Evolutionary conservation across 2,888 invertebrate species (phyloP).

Genomic region (Nemapogon koenigi): DNA sequence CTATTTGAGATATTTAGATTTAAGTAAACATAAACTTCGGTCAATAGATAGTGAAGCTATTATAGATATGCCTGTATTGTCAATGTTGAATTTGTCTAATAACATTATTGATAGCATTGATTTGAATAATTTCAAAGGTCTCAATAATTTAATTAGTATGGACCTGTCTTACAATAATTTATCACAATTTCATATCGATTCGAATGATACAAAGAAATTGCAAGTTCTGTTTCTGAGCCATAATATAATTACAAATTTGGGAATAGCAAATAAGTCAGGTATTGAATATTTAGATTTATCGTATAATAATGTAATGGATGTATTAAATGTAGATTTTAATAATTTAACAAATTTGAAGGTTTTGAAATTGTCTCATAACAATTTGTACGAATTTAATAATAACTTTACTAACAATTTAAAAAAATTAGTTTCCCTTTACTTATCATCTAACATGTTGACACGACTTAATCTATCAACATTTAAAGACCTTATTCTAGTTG

Average conservation of each 20-base stretch:
- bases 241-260: slow-evolving; percentile 25
- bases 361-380: slow-evolving; percentile 33
- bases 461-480: slow-evolving; percentile 33
- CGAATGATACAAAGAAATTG: slow-evolving; percentile 25
- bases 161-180: slow-evolving; percentile 41
- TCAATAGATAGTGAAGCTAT: slow-evolving; percentile 34
- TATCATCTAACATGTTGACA: slow-evolving; percentile 34
- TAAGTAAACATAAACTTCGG: slow-evolving; percentile 32
- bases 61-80: slow-evolving; percentile 33
- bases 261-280: slow-evolving; percentile 11
- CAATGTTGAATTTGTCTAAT: slow-evolving; percentile 37
- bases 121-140: slow-evolving; percentile 30
- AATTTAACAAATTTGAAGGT: slow-evolving; percentile 28
- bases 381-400: slow-evolving; percentile 34
- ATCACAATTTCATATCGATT: slow-evolving; percentile 24
- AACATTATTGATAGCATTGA: slow-evolving; percentile 33
- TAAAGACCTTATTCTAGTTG: slow-evolving; percentile 29
- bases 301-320: slow-evolving; percentile 27
- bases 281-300: slow-evolving; percentile 14
- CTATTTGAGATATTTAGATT: slow-evolving; percentile 34
- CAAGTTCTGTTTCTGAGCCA: slow-evolving; percentile 36
- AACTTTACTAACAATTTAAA: slow-evolving; percentile 27
- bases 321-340: slow-evolving; percentile 21
- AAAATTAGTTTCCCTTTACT: slow-evolving; percentile 28
- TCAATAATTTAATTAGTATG: slow-evolving; percentile 38